Conservation (phyloP, 2,797 vertebrate species). For the Urosaurus nigricauda region DNA sequence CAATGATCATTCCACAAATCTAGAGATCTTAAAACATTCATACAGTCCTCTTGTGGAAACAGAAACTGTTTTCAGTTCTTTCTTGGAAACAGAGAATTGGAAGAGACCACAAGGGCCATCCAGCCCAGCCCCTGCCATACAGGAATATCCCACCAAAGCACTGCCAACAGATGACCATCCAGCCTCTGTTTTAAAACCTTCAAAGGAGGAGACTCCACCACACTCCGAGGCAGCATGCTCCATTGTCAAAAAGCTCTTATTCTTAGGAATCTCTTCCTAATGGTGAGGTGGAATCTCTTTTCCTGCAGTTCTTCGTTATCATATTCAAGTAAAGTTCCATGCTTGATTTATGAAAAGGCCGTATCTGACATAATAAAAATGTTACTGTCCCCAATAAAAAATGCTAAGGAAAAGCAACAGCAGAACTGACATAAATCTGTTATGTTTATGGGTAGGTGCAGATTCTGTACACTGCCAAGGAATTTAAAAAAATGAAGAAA, state of each 20-base stretch:
- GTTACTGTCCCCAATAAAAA: not conserved
- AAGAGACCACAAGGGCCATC: too few species aligned
- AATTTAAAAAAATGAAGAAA: not conserved
- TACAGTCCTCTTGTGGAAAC: not conserved
- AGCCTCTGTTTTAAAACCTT: too few species aligned
- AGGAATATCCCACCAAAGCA: too few species aligned
- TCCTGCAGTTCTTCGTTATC: too few species aligned
- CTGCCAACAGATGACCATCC: too few species aligned
- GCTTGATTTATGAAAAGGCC: not conserved
- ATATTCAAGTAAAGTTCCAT: slow-evolving; percentile 12
- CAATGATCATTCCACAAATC: not conserved
- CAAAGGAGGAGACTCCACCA: too few species aligned
- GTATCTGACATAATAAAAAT: not conserved
- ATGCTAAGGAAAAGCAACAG: not conserved
- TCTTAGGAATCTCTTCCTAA: too few species aligned
- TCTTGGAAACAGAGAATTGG: too few species aligned
- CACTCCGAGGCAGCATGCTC: too few species aligned
- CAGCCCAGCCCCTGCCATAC: too few species aligned
- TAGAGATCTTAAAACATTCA: not conserved
- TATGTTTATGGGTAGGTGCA: not conserved
- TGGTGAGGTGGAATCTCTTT: too few species aligned
- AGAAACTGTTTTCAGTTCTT: not conserved
- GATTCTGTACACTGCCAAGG: not conserved
- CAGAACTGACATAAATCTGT: not conserved
- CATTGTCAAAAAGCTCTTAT: too few species aligned